A percentile compares a stretch with the other conserved stretches of the same genome.
Conservation (phyloP, 35 echinoderm and acorn worm species). For the Ptychodera flava region DNA sequence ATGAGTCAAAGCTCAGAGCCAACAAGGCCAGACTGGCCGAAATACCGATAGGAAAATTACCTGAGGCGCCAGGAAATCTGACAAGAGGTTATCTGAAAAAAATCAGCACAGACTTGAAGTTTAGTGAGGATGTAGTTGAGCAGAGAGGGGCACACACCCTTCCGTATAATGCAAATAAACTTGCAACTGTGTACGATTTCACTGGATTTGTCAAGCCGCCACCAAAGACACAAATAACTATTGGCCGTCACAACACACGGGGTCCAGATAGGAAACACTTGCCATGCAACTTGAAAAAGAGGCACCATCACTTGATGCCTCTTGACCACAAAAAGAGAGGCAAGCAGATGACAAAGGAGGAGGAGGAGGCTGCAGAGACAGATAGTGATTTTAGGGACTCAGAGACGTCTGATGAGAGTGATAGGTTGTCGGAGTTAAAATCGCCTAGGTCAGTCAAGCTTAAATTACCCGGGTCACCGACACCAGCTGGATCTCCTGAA, state of each 20-base stretch:
- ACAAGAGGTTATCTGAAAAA: slow-evolving; percentile 60
- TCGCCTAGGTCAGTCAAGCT: no score
- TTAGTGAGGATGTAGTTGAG: slow-evolving; percentile 83
- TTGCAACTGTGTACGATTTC: slow-evolving; percentile 37
- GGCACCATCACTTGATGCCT: slow-evolving; percentile 63
- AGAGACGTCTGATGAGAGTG: not conserved
- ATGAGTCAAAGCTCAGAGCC: slow-evolving; percentile 38
- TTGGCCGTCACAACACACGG: slow-evolving; percentile 46
- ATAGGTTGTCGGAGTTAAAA: not conserved
- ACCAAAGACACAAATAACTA: not conserved
- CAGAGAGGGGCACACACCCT: slow-evolving; percentile 64
- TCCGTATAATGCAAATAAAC: slow-evolving; percentile 56
- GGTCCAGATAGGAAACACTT: slow-evolving; percentile 63
- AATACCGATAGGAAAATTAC: slow-evolving; percentile 15
- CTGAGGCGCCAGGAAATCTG: slow-evolving; percentile 37
- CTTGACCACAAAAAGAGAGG: slow-evolving; percentile 41
- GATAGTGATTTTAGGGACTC: no score
- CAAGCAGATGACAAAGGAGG: slow-evolving; percentile 31
- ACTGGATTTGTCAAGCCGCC: slow-evolving; percentile 21
- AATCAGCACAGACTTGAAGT: slow-evolving; percentile 66
- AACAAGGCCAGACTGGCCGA: slow-evolving; percentile 20
- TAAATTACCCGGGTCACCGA: no score
- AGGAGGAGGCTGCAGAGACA: slow-evolving; percentile 7
- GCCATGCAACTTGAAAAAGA: slow-evolving; percentile 74
- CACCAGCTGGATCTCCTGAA: not conserved